Evolutionary conservation across 2,888 invertebrate genomes (phyloP).

Genomic region (Eupsilia transversa): DNA sequence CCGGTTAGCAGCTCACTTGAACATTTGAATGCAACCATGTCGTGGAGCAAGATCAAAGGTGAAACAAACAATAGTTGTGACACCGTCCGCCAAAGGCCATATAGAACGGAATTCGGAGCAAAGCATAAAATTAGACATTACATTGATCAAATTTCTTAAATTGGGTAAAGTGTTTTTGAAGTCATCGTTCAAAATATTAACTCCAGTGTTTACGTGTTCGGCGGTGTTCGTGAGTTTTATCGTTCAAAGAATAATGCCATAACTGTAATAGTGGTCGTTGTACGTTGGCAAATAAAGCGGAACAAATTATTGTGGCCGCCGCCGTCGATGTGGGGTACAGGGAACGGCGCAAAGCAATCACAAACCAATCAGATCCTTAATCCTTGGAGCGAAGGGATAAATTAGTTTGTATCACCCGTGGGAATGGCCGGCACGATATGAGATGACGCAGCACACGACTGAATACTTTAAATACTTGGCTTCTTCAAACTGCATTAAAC

Average conservation of each 20-base stretch:
- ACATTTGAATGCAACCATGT: conserved; percentile 44
- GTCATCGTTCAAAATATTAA: conserved; percentile 34
- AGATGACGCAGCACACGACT: conserved; percentile 72
- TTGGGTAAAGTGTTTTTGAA: background rate
- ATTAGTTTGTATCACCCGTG: conserved; percentile 72
- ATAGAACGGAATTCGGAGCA: conserved; percentile 1
- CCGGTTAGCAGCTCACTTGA: conserved; percentile 55
- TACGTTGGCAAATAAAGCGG: conserved; percentile 79
- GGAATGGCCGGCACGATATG: conserved; percentile 70
- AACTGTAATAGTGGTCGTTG: conserved; percentile 69
- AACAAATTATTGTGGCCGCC: conserved; percentile 77
- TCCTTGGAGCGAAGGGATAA: conserved; percentile 64
- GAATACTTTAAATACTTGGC: conserved; percentile 69
- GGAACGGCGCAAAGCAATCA: conserved; percentile 68
- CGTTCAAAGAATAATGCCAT: conserved; percentile 64
- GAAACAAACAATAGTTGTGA: conserved; percentile 43
- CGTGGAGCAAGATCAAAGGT: conserved; percentile 64
- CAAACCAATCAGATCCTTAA: conserved; percentile 72
- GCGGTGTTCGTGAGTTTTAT: conserved; percentile 47
- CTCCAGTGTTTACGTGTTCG: conserved; percentile 39
- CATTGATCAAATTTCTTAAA: background rate
- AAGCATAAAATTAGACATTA: background rate
- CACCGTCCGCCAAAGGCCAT: conserved; percentile 36
- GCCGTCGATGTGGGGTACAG: conserved; percentile 62
- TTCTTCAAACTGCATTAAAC: conserved; percentile 58